Percentiles rank a stretch among this genome's conserved stretches.
These are phyloP conservation scores for Trachurus trachurus DNA, from an alignment of 2,797 vertebrate species.

Conservation along the genomic window DNA sequence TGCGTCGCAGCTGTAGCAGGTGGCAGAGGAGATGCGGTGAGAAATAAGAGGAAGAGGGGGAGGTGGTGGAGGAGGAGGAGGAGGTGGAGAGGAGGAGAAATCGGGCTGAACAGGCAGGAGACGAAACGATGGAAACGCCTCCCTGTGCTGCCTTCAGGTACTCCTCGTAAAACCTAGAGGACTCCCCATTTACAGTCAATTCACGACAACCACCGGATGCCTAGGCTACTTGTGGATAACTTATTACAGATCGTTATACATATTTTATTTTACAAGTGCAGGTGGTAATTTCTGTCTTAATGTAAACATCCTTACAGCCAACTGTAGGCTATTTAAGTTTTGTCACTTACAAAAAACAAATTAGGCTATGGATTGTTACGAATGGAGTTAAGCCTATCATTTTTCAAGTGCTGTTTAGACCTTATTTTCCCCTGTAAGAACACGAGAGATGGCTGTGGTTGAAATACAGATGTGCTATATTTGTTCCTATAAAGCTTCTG, in stretches of 20 bases:
- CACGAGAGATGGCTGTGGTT: too few species aligned
- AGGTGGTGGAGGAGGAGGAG: slow-evolving; percentile 22
- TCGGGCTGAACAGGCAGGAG: slow-evolving; percentile 28
- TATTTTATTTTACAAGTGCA: background rate
- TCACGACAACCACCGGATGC: too few species aligned
- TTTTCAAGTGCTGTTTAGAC: background rate
- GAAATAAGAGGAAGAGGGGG: slow-evolving; percentile 55
- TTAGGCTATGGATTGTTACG: background rate
- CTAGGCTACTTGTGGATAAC: too few species aligned
- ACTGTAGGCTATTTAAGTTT: too few species aligned
- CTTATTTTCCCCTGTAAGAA: too few species aligned
- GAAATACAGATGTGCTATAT: background rate
- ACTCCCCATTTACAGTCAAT: background rate
- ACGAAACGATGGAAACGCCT: slow-evolving; percentile 74
- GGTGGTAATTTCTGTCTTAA: too few species aligned
- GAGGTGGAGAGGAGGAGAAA: slow-evolving; percentile 37
- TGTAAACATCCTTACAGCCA: too few species aligned
- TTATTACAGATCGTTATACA: background rate
- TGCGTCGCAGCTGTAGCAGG: slow-evolving; percentile 69
- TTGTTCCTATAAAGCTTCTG: too few species aligned
- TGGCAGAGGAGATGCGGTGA: slow-evolving; percentile 69
- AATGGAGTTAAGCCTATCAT: background rate
- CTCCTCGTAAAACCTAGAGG: slow-evolving; percentile 42
- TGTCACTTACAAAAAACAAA: background rate
- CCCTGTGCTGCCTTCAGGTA: slow-evolving; percentile 72